phyloP scores from a whole-genome alignment of 2,113 vertebrate species.

The Cyphomyrus plagiostoma region DNA sequence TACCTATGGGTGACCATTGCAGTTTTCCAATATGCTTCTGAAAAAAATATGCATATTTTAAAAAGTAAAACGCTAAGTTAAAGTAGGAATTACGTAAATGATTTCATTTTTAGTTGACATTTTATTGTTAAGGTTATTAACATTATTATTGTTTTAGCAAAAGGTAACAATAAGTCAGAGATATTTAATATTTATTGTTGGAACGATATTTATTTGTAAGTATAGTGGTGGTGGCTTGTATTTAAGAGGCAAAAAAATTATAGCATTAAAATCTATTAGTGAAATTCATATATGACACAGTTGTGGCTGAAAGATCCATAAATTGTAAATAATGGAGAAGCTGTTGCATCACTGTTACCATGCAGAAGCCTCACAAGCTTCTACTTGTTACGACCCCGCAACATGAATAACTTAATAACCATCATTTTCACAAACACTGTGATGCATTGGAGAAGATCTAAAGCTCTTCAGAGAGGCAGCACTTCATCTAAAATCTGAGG shows the following conservation, averaged over 20 bases:
- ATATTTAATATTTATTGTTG: not conserved
- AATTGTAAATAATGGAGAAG: not conserved
- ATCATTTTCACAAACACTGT: not conserved
- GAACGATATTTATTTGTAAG: not conserved
- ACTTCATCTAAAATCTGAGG: not conserved
- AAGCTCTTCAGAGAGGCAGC: not conserved
- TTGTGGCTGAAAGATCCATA: not conserved
- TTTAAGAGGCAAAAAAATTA: not conserved
- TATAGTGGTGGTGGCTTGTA: not conserved
- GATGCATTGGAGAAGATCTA: not conserved
- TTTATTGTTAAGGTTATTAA: too few species aligned
- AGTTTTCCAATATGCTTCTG: not conserved
- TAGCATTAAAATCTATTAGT: not conserved
- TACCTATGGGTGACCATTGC: not conserved
- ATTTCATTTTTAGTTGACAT: not conserved
- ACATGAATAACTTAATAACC: not conserved
- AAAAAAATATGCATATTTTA: not conserved
- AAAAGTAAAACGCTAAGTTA: not conserved
- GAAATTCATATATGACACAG: not conserved
- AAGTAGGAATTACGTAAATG: not conserved
- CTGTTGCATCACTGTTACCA: not conserved
- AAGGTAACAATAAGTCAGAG: not conserved
- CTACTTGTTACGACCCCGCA: not conserved
- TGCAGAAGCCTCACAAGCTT: not conserved
- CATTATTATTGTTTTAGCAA: too few species aligned